Evolutionary conservation across 2,888 invertebrate species (phyloP), one percentile per base, ranked within the genome.

Genomic region (Acanthosoma haemorrhoidale): DNA sequence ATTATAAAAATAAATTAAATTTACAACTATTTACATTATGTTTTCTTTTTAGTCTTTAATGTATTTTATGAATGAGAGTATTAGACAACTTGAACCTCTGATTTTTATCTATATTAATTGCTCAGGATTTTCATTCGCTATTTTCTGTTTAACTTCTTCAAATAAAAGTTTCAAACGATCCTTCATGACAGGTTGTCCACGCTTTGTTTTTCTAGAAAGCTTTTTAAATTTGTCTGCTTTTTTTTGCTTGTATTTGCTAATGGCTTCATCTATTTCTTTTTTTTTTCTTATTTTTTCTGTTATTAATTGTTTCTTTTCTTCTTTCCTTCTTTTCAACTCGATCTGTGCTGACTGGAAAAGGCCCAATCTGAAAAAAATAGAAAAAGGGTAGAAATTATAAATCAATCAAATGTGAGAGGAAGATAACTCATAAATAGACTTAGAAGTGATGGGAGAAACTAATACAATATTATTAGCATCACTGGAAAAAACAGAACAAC

Each of bases 181-280:
- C 71, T 88, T 90, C 92, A 94, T 93, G 2, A 92, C 81, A 0
- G 94, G 94, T 77, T 94, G 94, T 0, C 94, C 94, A 76, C 86
- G 90, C 76, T 86, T 88, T 0, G 89, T 94, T 78, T 87, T 90
- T 78, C 88, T 88, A 60, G 87, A 88, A 43, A 93, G 80, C 73
- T 86, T 87, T 80, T 89, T 91, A 73, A 84, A 88, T 70, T 84
- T 86, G 61, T 88, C 86, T 59, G 85, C 82, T 75, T 89, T 91
- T 75, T 87, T 87, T 77, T 87, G 84, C 75, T 87, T 88, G 76
- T 89, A 90, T 73, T 84, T 84, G 74, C 84, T 83, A 39, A 88
- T 76, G 11, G 89, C 89, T 77, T 85, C 82, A 68, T 84, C 83
- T 74, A 82, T 84, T 76, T 89, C 87, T 57, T 83, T 81, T 76